phyloP scores from a whole-genome alignment of 1,140 invertebrate species.

The Zaprionus lachaisei region DNA sequence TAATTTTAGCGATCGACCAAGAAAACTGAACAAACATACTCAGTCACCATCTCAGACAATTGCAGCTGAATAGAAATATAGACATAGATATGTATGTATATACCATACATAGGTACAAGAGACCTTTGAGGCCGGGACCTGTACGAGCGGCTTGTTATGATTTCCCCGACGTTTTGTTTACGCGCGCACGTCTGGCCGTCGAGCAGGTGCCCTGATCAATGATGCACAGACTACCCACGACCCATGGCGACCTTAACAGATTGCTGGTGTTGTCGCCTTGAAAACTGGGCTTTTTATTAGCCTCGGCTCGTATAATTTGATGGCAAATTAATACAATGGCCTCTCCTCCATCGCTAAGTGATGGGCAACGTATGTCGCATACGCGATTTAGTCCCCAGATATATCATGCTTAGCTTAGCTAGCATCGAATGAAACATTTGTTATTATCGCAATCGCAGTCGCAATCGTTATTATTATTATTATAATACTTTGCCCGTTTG shows the following conservation, averaged over 20 bases:
- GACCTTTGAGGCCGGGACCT: constrained; percentile 46
- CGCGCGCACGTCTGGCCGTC: constrained; percentile 1
- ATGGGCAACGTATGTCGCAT: constrained; percentile 44
- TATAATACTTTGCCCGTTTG: constrained; percentile 74
- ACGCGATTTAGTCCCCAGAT: constrained; percentile 65
- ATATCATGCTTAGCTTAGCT: constrained; percentile 41
- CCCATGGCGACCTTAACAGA: background rate
- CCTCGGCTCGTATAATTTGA: constrained; percentile 68
- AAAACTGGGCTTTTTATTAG: constrained; percentile 45
- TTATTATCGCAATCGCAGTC: constrained; percentile 1
- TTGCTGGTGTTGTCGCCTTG: background rate
- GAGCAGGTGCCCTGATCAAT: constrained; percentile 32
- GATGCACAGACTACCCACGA: background rate
- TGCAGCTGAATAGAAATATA: constrained; percentile 12
- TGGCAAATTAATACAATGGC: constrained; percentile 79
- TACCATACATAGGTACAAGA: background rate
- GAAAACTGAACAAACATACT: constrained; percentile 14
- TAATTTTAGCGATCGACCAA: constrained; percentile 58
- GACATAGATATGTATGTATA: background rate
- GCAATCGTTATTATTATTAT: constrained; percentile 59
- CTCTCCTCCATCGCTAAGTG: constrained; percentile 25
- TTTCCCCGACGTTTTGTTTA: constrained; percentile 48
- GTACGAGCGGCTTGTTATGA: constrained; percentile 43
- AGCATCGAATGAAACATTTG: constrained; percentile 61
- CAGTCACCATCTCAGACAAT: constrained; percentile 31